Base-by-base conservation (phyloP, 2,797 vertebrate species). In the Delichon dasypus region DNA sequence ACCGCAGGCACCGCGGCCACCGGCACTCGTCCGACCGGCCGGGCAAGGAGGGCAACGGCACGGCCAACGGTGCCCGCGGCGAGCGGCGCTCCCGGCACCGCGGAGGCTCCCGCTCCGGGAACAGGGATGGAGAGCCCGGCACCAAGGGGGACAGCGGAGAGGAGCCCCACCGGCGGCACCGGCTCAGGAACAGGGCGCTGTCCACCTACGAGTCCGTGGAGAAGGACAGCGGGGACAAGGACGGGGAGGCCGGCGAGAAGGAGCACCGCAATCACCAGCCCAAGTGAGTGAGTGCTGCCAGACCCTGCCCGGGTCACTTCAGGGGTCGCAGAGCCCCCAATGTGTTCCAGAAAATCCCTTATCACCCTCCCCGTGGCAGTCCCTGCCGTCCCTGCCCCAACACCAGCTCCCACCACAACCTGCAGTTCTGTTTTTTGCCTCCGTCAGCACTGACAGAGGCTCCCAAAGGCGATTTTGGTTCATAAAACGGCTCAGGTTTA, bases 51-150 rank as follows among this genome's bases (percentile, higher is more conserved):
- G 99, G 98, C 53, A 99, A 98, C 0, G 98, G 98, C 19, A 89
- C 97, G 0, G 86, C 97, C 67, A 98, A 97, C 0, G 98, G 97
- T 0, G 95, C 97, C 29, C 98, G 97, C 86, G 95, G 96, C 0
- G 99, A 99, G 95, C 96, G 98, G 16, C 98, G 98, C 8, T 94
- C 98, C 4, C 98, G 98, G 20, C 98, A 98, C 96, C 98, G 98
- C 54, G 98, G 98, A 1, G 98, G 98, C 3, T 98, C 98, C 7
- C 96, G 97, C 16, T 95, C 98, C 0, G 98, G 97, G 0, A 97
- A 98, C 73, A 92, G 98, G 74, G 98, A 99, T 0, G 98, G 97
- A 1, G 98, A 99, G 3, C 96, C 94, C 0, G 72, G 51, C 0
- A 54, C 92, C 40, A 97, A 96, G 67, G 95, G 87, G 0, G 98